phyloP scores from a whole-genome alignment of 2,888 invertebrate species.

The Sarcophaga caerulescens region DNA sequence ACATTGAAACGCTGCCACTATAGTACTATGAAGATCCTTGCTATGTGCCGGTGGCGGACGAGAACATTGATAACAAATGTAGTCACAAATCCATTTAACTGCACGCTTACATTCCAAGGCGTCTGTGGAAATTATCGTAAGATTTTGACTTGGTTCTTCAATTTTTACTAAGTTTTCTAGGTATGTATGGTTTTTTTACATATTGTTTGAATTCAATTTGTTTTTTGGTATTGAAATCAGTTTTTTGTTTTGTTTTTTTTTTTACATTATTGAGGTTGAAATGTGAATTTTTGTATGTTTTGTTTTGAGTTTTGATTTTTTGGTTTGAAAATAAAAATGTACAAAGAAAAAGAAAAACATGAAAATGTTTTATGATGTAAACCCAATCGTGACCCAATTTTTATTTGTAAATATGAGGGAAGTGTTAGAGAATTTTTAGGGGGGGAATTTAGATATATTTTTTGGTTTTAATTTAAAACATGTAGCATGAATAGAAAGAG shows the following conservation, averaged over 20 bases:
- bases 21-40: slow-evolving; percentile 96
- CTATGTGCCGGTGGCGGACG: slow-evolving; percentile 96
- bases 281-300: slow-evolving; percentile 64
- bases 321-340: slow-evolving; percentile 68
- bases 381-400: slow-evolving; percentile 70
- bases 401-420: slow-evolving; percentile 52
- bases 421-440: slow-evolving; percentile 12
- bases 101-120: slow-evolving; percentile 94
- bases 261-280: slow-evolving; percentile 63
- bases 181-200: slow-evolving; percentile 62
- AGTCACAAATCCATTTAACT: slow-evolving; percentile 99
- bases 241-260: slow-evolving; percentile 56
- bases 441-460: neutral
- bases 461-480: slow-evolving; percentile 44
- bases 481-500: slow-evolving; percentile 68
- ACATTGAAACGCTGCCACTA: slow-evolving; percentile 95
- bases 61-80: slow-evolving; percentile 97
- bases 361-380: slow-evolving; percentile 71
- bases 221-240: slow-evolving; percentile 56
- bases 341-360: slow-evolving; percentile 73
- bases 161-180: slow-evolving; percentile 80
- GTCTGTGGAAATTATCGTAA: slow-evolving; percentile 85
- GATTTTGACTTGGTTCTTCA: slow-evolving; percentile 81
- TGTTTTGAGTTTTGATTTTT: slow-evolving; percentile 65
- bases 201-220: slow-evolving; percentile 66